These are phyloP conservation scores for Scaptomyza hsui DNA, from an alignment of 1,140 invertebrate species.

Conservation along the genomic window DNA sequence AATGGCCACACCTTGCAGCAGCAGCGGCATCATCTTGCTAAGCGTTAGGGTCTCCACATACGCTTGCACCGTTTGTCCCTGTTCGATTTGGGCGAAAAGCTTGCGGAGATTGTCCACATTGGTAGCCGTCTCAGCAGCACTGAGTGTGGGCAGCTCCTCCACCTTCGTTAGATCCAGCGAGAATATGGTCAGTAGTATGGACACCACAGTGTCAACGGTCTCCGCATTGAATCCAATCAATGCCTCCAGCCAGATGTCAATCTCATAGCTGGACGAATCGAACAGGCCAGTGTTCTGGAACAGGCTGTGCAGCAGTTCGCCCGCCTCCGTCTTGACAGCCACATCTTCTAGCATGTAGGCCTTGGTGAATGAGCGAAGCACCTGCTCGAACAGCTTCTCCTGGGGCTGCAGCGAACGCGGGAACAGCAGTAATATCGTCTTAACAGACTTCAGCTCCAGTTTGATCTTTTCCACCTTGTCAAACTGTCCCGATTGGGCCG, in stretches of 20 bases:
- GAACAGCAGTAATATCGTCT: conserved; percentile 86
- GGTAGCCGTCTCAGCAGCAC: conserved; percentile 21
- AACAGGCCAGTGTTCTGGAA: conserved; percentile 87
- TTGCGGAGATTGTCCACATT: conserved; percentile 62
- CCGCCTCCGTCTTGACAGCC: conserved; percentile 77
- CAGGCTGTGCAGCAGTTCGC: conserved; percentile 84
- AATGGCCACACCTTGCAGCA: conserved; percentile 65
- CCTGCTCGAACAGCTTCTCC: conserved; percentile 86
- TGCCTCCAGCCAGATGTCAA: conserved; percentile 88
- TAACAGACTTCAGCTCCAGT: conserved; percentile 88
- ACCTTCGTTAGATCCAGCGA: conserved; percentile 53
- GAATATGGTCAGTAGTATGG: conserved; percentile 60
- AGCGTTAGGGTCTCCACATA: conserved; percentile 72
- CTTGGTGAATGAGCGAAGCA: conserved; percentile 85
- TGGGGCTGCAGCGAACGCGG: conserved; percentile 85
- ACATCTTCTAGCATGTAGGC: conserved; percentile 84
- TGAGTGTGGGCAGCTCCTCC: conserved; percentile 40
- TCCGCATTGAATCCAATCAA: conserved; percentile 63
- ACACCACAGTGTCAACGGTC: conserved; percentile 56
- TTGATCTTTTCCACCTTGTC: conserved; percentile 73
- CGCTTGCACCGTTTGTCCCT: conserved; percentile 72
- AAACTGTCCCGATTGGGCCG: conserved; percentile 3
- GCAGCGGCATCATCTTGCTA: conserved; percentile 72
- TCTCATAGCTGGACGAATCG: conserved; percentile 86
- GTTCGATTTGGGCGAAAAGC: conserved; percentile 75